These are phyloP conservation scores for Drosophila prolongata DNA, from an alignment of 2,888 invertebrate genomes.

Conservation along the genomic window DNA sequence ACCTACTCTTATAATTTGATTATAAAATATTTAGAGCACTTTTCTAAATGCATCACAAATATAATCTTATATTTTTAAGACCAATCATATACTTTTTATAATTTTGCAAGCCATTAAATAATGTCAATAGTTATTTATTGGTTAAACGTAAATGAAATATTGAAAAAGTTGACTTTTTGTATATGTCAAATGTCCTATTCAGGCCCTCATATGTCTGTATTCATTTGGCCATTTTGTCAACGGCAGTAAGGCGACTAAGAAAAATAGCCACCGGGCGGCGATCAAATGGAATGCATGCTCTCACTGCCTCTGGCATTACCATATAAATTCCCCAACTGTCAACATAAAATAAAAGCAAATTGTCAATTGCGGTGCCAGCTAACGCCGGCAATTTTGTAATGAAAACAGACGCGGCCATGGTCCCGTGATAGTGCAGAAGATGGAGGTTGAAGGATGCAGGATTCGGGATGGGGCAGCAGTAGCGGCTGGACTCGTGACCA, in stretches of 20 bases:
- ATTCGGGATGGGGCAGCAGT: slow-evolving; percentile 1
- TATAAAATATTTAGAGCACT: too few relatives aligned
- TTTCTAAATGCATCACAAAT: too few relatives aligned
- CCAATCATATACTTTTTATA: too few relatives aligned
- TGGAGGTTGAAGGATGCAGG: slow-evolving; percentile 4
- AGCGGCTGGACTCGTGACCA: slow-evolving; percentile 35
- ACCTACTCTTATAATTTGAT: too few relatives aligned
- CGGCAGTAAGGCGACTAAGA: slow-evolving; percentile 44
- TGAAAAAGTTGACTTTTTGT: too few relatives aligned
- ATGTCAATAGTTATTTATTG: too few relatives aligned
- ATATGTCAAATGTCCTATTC: neutral
- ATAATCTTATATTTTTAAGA: too few relatives aligned
- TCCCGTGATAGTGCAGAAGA: slow-evolving; percentile 15
- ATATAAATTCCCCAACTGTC: slow-evolving; percentile 72
- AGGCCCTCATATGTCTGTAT: slow-evolving; percentile 21
- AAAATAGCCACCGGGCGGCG: slow-evolving; percentile 39
- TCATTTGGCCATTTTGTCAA: slow-evolving; percentile 46
- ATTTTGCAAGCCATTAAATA: too few relatives aligned
- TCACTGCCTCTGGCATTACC: slow-evolving; percentile 51
- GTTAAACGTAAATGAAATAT: too few relatives aligned
- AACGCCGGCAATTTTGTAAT: slow-evolving; percentile 73
- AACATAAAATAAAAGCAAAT: slow-evolving; percentile 76
- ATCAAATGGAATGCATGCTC: slow-evolving; percentile 36
- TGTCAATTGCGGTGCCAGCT: slow-evolving; percentile 71
- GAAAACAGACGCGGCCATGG: slow-evolving; percentile 60